Evolutionary conservation across 2,797 vertebrate genomes (phyloP), one percentile per base, ranked within the genome.

Genomic region (Sebastes vulpes): DNA sequence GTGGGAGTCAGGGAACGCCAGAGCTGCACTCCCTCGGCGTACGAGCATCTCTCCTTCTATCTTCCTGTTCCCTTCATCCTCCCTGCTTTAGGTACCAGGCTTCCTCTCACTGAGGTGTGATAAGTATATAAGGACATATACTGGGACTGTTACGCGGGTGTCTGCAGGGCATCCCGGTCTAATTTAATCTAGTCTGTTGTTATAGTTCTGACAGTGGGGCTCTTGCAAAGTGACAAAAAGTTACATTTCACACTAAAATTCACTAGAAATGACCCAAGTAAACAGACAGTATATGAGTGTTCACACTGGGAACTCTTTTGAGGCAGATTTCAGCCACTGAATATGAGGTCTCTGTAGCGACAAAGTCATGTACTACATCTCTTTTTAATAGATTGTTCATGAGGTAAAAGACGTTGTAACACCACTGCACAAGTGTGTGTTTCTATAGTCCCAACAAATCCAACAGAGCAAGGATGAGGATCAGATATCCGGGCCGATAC

Each of bases 1-100:
- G 81, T 84, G 77, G 84, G 88, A 83, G 88, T 80, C 50, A 58
- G 83, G 83, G 63, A 87, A 58, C 4, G 21, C 73, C 70, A 57
- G 50, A 60, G 65, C 57, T 82, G 64, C 46, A 29, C 70, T 63
- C 46, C 56, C 81, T 29, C 14, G 2, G 26, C 28, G 8, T 72
- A 56, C 59, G 16, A 50, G 56, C 46, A 64, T 9, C 10, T 60
- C 58, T 60, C 46, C 46, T 35, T 32, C 32, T 25, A n/a, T 50
- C 31, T n/a, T 25, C 23, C 21, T 2, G 1, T 42, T 4, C 20
- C 20, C 21, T 57, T 48, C 28, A 70, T 63, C 23, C 53, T 65
- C 31, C 14, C 29, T 65, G 25, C 74, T 61, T 66, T 28, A 32
- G 14, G 46, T 35, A 64, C 10, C 54, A 23, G 23, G 20, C 9